A percentile compares a stretch with the other conserved stretches of the same genome.
These are phyloP conservation scores for Portevinia maculata DNA, from an alignment of 2,888 invertebrate genomes.

Conservation along the genomic window DNA sequence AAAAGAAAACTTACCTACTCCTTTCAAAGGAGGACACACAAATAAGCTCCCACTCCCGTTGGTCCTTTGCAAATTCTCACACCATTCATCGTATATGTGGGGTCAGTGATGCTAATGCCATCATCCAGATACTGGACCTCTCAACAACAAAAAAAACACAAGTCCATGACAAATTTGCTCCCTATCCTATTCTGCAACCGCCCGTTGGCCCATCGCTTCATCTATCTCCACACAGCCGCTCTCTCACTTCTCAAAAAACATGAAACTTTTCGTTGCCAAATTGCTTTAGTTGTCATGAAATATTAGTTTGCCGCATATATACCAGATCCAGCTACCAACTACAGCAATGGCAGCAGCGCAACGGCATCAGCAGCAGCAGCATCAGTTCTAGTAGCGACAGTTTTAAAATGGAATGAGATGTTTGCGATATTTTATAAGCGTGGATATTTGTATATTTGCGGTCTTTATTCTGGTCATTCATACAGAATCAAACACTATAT, in stretches of 20 bases:
- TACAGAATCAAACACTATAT: slow-evolving; percentile 49
- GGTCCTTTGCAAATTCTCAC: slow-evolving; percentile 65
- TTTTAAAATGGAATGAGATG: slow-evolving; percentile 68
- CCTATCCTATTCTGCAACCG: slow-evolving; percentile 22
- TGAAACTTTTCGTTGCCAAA: slow-evolving; percentile 77
- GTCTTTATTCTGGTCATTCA: slow-evolving; percentile 66
- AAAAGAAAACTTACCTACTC: slow-evolving; percentile 34
- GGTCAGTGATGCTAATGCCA: slow-evolving; percentile 71
- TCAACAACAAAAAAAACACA: slow-evolving; percentile 26
- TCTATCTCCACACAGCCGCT: slow-evolving; percentile 48
- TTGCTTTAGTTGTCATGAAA: slow-evolving; percentile 78
- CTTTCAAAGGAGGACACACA: slow-evolving; percentile 44
- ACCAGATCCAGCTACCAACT: slow-evolving; percentile 37
- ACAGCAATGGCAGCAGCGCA: slow-evolving; percentile 30
- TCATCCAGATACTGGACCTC: slow-evolving; percentile 63
- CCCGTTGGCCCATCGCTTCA: slow-evolving; percentile 41
- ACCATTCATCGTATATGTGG: slow-evolving; percentile 59
- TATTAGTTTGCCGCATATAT: slow-evolving; percentile 76
- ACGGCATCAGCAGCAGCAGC: slow-evolving; percentile 11
- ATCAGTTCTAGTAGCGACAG: slow-evolving; percentile 52
- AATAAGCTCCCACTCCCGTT: slow-evolving; percentile 51
- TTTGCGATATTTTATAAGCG: slow-evolving; percentile 70
- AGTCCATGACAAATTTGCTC: slow-evolving; percentile 65
- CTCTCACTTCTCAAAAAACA: slow-evolving; percentile 68
- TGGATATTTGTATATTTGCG: slow-evolving; percentile 74